A percentile compares a stretch with the other conserved stretches of the same genome.
Evolutionary conservation across 2,113 vertebrate species (phyloP).

Genomic region (Halcyon senegalensis): DNA sequence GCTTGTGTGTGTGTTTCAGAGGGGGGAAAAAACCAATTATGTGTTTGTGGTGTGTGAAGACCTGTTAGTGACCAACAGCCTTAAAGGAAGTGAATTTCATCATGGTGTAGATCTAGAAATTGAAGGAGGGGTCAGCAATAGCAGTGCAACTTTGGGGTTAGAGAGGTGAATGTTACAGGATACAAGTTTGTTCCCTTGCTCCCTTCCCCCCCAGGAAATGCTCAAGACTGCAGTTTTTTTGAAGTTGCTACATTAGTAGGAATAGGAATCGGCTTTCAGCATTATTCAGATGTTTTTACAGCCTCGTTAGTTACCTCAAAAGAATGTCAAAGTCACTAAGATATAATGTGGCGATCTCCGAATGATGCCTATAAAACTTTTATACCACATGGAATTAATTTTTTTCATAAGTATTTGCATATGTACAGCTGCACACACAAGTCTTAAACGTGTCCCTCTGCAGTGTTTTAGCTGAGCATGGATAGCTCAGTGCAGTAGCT

Average conservation of each 20-base stretch:
- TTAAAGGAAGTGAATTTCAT: not conserved
- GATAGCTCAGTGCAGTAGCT: not conserved
- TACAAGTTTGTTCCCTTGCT: not conserved
- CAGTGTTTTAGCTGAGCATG: not conserved
- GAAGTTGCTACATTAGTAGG: not conserved
- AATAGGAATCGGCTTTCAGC: not conserved
- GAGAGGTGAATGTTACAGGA: not conserved
- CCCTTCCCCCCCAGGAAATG: fast-evolving
- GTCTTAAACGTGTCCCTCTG: not conserved
- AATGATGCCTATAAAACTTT: not conserved
- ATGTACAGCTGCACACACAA: not conserved
- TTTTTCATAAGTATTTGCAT: not conserved
- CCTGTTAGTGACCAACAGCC: not conserved
- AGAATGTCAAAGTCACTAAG: not conserved
- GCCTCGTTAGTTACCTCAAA: constrained; percentile 1
- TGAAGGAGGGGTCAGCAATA: not conserved
- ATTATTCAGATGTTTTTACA: constrained; percentile 25
- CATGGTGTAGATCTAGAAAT: not conserved
- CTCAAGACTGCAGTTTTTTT: not conserved
- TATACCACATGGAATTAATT: not conserved
- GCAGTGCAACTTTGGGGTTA: not conserved
- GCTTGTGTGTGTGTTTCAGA: not conserved
- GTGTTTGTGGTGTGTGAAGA: not conserved
- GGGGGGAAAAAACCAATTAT: not conserved
- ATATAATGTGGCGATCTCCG: not conserved